A percentile compares a stretch with the other conserved stretches of the same genome.
Conservation (phyloP, 2,797 vertebrate genomes). For the Erethizon dorsatum region DNA sequence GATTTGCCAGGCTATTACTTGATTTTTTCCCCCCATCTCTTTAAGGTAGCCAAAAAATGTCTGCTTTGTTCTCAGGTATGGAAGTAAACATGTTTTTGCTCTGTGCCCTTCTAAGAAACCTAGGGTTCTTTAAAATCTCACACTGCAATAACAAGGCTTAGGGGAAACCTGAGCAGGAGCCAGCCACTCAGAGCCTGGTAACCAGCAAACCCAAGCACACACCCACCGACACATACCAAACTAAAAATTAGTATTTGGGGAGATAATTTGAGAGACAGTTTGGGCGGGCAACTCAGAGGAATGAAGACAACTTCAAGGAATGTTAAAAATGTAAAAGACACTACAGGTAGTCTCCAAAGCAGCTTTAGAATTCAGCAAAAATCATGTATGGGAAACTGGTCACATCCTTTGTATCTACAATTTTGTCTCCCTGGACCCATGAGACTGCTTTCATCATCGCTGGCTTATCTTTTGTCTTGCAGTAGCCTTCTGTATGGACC, state of each 20-base stretch:
- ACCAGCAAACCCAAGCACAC: not conserved
- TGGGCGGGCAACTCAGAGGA: not conserved
- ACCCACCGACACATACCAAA: not conserved
- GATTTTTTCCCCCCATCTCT: not conserved
- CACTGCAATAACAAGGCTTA: not conserved
- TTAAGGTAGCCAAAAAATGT: not conserved
- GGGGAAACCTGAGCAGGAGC: not conserved
- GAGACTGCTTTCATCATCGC: not conserved
- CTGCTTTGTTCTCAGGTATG: not conserved
- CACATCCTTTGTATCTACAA: not conserved
- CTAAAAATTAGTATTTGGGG: not conserved
- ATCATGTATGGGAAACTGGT: not conserved
- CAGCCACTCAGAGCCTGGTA: not conserved
- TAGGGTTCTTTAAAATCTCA: not conserved
- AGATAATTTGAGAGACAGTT: not conserved
- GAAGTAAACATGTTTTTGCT: slow-evolving; percentile 5
- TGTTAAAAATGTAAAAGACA: not conserved
- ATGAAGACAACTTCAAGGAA: not conserved
- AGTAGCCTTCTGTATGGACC: not conserved
- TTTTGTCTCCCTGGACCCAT: not conserved
- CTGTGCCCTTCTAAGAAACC: not conserved
- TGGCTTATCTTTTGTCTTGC: not conserved
- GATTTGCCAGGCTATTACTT: not conserved
- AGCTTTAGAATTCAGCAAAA: not conserved
- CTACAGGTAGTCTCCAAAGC: not conserved